Conservation (phyloP, 2,113 vertebrate genomes). For the Stercorarius parasiticus region DNA sequence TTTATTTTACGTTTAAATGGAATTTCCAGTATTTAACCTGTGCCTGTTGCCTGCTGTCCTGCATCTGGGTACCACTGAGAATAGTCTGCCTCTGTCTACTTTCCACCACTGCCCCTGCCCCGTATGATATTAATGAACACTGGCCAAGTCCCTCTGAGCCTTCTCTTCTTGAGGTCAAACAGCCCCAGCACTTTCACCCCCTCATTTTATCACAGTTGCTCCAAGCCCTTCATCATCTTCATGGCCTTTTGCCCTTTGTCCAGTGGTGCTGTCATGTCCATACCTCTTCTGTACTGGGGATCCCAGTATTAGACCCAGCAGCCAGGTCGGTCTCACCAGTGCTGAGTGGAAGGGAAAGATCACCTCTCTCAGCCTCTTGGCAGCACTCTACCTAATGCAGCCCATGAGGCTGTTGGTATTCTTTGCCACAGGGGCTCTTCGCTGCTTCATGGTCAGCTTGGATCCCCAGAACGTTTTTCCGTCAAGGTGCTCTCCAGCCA, state of each 20-base stretch:
- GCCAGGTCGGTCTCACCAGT: background rate
- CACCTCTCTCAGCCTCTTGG: background rate
- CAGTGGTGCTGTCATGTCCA: background rate
- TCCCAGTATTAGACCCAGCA: background rate
- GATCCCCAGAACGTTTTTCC: background rate
- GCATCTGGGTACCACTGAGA: background rate
- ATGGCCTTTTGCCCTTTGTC: background rate
- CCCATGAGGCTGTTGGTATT: background rate
- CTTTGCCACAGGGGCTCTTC: background rate
- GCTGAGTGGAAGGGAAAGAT: background rate
- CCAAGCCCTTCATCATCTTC: background rate
- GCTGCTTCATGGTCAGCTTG: background rate
- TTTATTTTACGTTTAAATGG: background rate
- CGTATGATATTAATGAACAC: background rate
- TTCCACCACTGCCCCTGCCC: background rate
- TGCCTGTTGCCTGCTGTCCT: background rate
- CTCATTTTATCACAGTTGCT: background rate
- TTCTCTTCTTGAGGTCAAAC: background rate
- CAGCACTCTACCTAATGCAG: fast-evolving
- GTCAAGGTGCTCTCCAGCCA: background rate
- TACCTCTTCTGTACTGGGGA: background rate
- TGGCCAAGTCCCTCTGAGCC: background rate
- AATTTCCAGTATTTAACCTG: background rate
- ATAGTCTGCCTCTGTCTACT: background rate
- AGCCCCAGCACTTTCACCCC: background rate